These are phyloP conservation scores for Epizoanthus scotinus DNA, from an alignment of 92 coral and sea anemone genomes.

Conservation along the genomic window DNA sequence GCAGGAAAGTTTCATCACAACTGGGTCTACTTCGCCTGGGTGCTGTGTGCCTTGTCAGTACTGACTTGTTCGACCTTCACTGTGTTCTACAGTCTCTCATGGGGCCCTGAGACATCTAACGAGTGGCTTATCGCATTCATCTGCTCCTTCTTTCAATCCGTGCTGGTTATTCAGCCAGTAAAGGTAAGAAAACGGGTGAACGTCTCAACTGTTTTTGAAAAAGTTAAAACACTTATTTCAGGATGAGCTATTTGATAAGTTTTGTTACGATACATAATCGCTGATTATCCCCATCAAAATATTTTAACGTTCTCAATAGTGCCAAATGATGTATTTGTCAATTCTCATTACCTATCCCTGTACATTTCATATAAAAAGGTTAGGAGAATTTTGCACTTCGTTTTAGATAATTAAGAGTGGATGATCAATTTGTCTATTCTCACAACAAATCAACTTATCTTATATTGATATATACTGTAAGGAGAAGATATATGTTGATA, in stretches of 20 bases:
- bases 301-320: too few species aligned
- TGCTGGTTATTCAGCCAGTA: constrained; percentile 86
- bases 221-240: not conserved
- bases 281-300: not conserved
- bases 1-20: constrained; percentile 76
- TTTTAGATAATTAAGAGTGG: too few species aligned
- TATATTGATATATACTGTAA: too few species aligned
- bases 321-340: too few species aligned
- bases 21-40: constrained; percentile 83
- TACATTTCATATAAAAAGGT: too few species aligned
- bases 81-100: constrained; percentile 80
- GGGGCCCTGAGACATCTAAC: constrained; percentile 92
- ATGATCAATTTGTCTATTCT: too few species aligned
- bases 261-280: not conserved
- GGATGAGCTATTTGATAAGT: not conserved
- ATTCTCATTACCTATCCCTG: too few species aligned
- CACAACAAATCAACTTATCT: too few species aligned
- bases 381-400: too few species aligned
- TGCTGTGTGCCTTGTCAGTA: constrained; percentile 62
- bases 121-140: constrained; percentile 89
- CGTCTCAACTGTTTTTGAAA: too few species aligned
- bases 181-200: constrained; percentile 39
- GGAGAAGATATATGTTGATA: too few species aligned
- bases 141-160: constrained; percentile 86
- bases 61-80: constrained; percentile 73